Base-by-base conservation (phyloP, 2,113 vertebrate species). In the Pelecanus crispus region DNA sequence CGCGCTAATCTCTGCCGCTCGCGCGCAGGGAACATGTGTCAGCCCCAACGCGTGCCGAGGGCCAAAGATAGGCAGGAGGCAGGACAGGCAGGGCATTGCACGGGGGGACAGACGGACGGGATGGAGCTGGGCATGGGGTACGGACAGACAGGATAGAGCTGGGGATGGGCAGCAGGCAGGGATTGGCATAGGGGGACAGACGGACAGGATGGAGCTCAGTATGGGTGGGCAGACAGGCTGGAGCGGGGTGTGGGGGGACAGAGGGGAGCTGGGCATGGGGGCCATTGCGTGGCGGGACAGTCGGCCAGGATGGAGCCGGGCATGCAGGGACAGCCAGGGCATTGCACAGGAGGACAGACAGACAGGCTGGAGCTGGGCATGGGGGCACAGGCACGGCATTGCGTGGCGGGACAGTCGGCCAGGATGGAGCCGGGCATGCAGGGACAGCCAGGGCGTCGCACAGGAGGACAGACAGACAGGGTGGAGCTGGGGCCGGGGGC, bases 11-110 rank as follows among this genome's bases (percentile, higher is more conserved):
- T 96, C 86, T 81, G 90, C 59, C 63, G n/a, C 87, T 94, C 29
- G 75, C 71, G 26, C 44, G 9, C 88, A 73, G 87, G 62, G 85
- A 96, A 65, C 95, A 96, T 94, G 80, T 96, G 95, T 88, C 88
- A 92, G 84, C 83, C 93, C 75, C 90, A 68, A 78, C 29, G 61
- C 83, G 49, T 86, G 87, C 83, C 77, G 59, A 67, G 49, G 70
- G 83, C 95, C 95, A 94, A 96, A 96, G 80, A 93, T 88, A 91
- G 88, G 80, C 87, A 71, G 86, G 70, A 74, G 86, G 65, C 84
- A 73, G 89, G 68, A 61, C 45, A 52, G 50, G 32, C 78, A 81
- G 78, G 40, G 21, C 62, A 81, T 55, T 81, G 32, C 55, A 34
- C 4, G 15, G 36, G 19, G 18, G 29, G 24, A 50, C 16, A 25